These are phyloP conservation scores for Gila robusta DNA, from an alignment of 2,797 vertebrate genomes.

Conservation along the genomic window DNA sequence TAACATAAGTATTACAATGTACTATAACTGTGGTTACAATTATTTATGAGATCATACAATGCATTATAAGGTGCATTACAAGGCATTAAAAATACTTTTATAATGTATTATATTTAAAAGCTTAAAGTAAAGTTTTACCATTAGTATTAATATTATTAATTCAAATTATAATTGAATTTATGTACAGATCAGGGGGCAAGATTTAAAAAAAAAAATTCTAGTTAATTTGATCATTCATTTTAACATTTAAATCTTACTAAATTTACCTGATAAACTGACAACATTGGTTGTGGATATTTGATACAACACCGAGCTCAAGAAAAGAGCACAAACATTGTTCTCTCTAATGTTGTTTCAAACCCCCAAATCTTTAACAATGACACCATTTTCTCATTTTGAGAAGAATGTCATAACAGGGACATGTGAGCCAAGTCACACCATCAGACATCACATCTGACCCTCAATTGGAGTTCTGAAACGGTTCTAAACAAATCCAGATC, in stretches of 20 bases:
- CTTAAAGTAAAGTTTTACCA: not conserved
- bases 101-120: no score
- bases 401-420: not conserved
- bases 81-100: no score
- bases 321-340: not conserved
- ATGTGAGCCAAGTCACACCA: not conserved
- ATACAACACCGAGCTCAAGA: not conserved
- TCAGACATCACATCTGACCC: not conserved
- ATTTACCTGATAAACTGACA: not conserved
- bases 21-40: no score
- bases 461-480: not conserved
- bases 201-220: not conserved
- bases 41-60: no score
- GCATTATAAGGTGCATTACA: no score
- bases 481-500: not conserved
- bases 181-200: not conserved
- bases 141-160: not conserved
- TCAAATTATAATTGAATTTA: not conserved
- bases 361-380: not conserved
- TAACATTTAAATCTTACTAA: not conserved
- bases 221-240: not conserved
- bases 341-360: no score
- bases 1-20: no score
- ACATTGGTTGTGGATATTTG: not conserved
- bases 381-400: not conserved